Evolutionary conservation across 2,113 vertebrate species (phyloP).

Genomic region (Lycaon pictus): DNA sequence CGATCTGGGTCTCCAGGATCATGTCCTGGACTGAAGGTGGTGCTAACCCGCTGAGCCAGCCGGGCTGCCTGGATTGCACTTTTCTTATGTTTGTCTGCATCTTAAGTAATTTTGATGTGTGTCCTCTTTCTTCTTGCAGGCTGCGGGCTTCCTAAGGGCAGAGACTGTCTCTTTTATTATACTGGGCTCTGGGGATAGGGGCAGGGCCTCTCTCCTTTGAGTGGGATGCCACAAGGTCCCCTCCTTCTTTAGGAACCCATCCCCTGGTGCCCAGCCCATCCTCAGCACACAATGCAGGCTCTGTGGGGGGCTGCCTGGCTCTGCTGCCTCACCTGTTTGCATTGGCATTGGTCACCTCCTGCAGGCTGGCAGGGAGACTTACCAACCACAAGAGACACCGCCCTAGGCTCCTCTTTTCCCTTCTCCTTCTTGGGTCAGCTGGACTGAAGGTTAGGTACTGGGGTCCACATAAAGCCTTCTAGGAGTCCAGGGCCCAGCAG

Average conservation of each 20-base stretch:
- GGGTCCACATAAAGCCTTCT: not conserved
- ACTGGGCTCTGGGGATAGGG: not conserved
- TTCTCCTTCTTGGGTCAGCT: not conserved
- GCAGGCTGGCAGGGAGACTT: not conserved
- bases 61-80: no score
- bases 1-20: no score
- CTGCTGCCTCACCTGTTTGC: constrained; percentile 2
- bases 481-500: not conserved
- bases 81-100: not conserved
- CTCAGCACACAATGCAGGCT: not conserved
- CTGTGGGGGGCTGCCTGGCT: not conserved
- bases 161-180: not conserved
- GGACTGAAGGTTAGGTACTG: not conserved
- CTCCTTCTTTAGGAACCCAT: not conserved
- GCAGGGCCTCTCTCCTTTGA: not conserved
- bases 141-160: not conserved
- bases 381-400: not conserved
- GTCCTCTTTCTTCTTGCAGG: not conserved
- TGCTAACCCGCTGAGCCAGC: no score
- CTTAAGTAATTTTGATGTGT: not conserved
- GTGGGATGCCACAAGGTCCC: not conserved
- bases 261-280: not conserved
- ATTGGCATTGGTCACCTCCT: not conserved
- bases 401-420: not conserved
- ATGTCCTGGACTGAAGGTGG: no score